A percentile compares a stretch with the other conserved stretches of the same genome.
phyloP scores from a whole-genome alignment of 2,888 invertebrate species.

The Conus canariensis region DNA sequence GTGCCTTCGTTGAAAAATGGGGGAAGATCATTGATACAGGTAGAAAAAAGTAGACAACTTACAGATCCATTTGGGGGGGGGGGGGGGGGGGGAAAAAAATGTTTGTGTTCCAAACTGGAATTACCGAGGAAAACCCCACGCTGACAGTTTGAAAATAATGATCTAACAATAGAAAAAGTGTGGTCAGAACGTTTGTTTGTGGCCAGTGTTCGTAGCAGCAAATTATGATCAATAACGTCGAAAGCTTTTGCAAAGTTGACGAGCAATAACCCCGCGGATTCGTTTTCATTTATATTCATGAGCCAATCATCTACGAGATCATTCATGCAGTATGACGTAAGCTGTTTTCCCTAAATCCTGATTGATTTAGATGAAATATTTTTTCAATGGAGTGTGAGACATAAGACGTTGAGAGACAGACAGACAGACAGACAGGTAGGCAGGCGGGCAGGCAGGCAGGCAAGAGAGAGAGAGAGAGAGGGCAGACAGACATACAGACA shows the following conservation, averaged over 20 bases:
- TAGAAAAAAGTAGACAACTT: too few relatives aligned
- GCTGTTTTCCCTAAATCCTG: not conserved
- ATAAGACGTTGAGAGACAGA: too few relatives aligned
- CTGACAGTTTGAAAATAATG: not conserved
- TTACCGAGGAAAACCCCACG: not conserved
- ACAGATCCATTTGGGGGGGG: too few relatives aligned
- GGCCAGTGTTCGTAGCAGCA: not conserved
- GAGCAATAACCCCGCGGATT: not conserved
- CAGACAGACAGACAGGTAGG: too few relatives aligned
- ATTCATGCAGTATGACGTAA: not conserved
- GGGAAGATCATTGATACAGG: too few relatives aligned
- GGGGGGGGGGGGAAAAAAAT: too few relatives aligned
- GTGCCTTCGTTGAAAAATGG: too few relatives aligned
- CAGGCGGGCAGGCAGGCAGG: too few relatives aligned
- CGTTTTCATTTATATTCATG: not conserved
- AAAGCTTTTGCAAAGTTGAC: constrained; percentile 2
- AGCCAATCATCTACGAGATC: not conserved
- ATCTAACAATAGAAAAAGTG: not conserved
- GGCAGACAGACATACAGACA: too few relatives aligned
- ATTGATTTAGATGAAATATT: not conserved
- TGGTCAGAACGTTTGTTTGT: not conserved
- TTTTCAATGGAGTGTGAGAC: not conserved
- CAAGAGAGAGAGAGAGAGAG: too few relatives aligned
- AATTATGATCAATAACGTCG: not conserved
- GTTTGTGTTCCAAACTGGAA: too few relatives aligned